Evolutionary conservation across 2,888 invertebrate genomes (phyloP).

Genomic region (Xestia xanthographa): DNA sequence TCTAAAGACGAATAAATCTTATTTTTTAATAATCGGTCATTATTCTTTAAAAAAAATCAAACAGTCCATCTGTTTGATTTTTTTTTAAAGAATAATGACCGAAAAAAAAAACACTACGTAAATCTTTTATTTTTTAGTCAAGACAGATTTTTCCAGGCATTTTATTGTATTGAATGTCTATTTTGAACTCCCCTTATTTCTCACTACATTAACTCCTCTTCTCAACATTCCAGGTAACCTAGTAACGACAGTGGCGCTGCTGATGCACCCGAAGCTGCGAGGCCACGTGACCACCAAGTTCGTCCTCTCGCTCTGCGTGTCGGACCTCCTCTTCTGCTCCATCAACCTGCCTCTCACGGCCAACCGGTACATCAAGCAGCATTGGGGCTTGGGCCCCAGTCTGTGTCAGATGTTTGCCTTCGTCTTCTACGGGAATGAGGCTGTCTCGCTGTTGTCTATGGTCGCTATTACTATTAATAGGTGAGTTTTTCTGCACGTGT

Average conservation of each 20-base stretch:
- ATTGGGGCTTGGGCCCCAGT: conserved; percentile 94
- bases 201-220: not conserved
- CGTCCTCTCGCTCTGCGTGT: conserved; percentile 95
- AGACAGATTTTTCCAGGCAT: not conserved
- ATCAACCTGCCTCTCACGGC: conserved; percentile 96
- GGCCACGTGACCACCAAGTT: conserved; percentile 97
- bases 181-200: not conserved
- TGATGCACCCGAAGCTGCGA: conserved; percentile 94
- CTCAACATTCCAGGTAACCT: conserved; percentile 93
- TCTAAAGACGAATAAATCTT: not conserved
- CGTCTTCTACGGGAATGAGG: conserved; percentile 97
- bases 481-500: conserved; percentile 83
- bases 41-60: too few relatives aligned
- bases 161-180: not conserved
- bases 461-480: conserved; percentile 97
- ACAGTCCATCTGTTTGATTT: not conserved
- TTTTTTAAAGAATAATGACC: not conserved
- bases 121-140: not conserved
- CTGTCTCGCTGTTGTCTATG: conserved; percentile 96
- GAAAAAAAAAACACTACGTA: not conserved
- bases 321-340: conserved; percentile 96
- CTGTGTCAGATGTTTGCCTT: conserved; percentile 96
- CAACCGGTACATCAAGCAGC: conserved; percentile 94
- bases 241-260: conserved; percentile 94
- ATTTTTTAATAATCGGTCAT: too few relatives aligned